These are phyloP conservation scores for Nipponia nippon DNA, from an alignment of 2,113 vertebrate species.

Conservation along the genomic window DNA sequence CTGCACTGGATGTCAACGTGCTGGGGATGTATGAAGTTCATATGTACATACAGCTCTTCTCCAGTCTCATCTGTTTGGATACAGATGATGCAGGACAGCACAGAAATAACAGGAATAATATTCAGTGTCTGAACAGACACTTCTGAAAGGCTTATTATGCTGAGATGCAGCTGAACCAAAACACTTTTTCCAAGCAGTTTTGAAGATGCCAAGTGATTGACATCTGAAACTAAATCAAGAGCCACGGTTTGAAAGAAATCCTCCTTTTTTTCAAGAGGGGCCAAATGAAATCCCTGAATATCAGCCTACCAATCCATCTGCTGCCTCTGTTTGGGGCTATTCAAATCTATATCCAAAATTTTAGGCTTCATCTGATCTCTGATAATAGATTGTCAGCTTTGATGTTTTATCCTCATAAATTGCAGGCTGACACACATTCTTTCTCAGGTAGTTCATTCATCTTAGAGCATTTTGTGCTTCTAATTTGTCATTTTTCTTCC, in stretches of 20 bases:
- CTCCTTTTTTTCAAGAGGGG: not conserved
- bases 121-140: not conserved
- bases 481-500: conserved; percentile 61
- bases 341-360: conserved; percentile 64
- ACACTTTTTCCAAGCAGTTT: conserved; percentile 29
- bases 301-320: conserved; percentile 17
- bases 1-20: not conserved
- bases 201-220: conserved; percentile 49
- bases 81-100: not conserved
- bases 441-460: conserved; percentile 60
- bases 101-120: not conserved
- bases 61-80: not conserved
- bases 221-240: conserved; percentile 48
- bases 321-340: conserved; percentile 35
- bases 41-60: not conserved
- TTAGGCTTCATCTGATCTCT: conserved; percentile 60
- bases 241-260: conserved; percentile 20
- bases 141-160: conserved; percentile 41
- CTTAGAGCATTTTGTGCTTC: conserved; percentile 34
- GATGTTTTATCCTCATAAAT: conserved; percentile 54
- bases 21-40: conserved; percentile 8
- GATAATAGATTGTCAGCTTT: conserved; percentile 63
- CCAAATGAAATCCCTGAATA: conserved; percentile 33
- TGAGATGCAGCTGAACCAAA: conserved; percentile 35
- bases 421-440: conserved; percentile 51